phyloP scores from a whole-genome alignment of 2,888 invertebrate species.

The Polyommatus iphigenia region DNA sequence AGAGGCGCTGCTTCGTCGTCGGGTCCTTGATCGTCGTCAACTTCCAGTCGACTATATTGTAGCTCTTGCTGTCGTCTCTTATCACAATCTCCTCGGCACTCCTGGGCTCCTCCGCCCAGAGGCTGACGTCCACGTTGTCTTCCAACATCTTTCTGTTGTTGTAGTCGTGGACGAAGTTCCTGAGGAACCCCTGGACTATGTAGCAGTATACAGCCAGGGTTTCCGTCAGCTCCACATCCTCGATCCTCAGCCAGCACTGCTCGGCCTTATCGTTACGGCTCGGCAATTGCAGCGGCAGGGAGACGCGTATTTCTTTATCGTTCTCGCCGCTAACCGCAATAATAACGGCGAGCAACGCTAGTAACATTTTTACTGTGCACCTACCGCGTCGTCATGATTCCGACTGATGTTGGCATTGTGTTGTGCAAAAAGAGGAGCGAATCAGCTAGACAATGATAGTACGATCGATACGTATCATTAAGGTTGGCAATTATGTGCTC shows the following conservation, averaged over 20 bases:
- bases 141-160: constrained; percentile 65
- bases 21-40: constrained; percentile 63
- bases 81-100: constrained; percentile 46
- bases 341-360: constrained; percentile 48
- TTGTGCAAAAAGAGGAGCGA: constrained; percentile 55
- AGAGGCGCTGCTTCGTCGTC: constrained; percentile 59
- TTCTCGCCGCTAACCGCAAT: constrained; percentile 47
- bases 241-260: constrained; percentile 71
- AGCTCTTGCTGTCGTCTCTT: constrained; percentile 47
- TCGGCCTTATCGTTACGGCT: constrained; percentile 66
- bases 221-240: constrained; percentile 65
- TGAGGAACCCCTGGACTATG: constrained; percentile 61
- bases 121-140: constrained; percentile 64
- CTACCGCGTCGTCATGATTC: constrained; percentile 64
- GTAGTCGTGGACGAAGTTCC: constrained; percentile 63
- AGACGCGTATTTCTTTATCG: constrained; percentile 49
- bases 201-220: constrained; percentile 61
- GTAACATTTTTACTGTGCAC: constrained; percentile 74
- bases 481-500: constrained; percentile 56
- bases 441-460: constrained; percentile 65
- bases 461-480: constrained; percentile 58
- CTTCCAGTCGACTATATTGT: constrained; percentile 60
- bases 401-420: constrained; percentile 59
- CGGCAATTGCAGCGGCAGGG: constrained; percentile 66
- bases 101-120: constrained; percentile 63